Evolutionary conservation across 2,797 vertebrate species (phyloP).

Genomic region (Pseudomugil tenellus): DNA sequence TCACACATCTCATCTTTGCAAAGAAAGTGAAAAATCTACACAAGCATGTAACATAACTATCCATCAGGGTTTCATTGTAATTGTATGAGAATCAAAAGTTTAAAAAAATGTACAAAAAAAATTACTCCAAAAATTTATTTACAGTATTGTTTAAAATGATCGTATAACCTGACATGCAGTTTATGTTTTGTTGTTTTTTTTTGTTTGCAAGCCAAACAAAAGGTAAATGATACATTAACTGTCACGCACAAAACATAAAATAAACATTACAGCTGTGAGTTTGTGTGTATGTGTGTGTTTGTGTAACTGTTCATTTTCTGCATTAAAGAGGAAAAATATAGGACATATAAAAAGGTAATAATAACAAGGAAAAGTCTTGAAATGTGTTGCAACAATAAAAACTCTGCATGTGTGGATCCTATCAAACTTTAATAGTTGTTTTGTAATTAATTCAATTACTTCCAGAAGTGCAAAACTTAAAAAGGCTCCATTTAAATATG

Average conservation of each 20-base stretch:
- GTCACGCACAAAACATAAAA: slow-evolving; percentile 4
- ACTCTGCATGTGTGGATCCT: slow-evolving; percentile 49
- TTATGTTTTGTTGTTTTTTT: slow-evolving; percentile 8
- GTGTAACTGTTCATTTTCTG: slow-evolving; percentile 4
- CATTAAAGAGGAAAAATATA: background rate
- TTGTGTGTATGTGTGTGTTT: background rate
- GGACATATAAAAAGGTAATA: slow-evolving; percentile 30
- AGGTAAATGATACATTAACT: background rate
- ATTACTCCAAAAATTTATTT: background rate
- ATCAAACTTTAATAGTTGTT: slow-evolving; percentile 55
- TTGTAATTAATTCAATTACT: slow-evolving; percentile 62
- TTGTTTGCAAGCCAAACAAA: background rate
- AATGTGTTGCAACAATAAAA: slow-evolving; percentile 51
- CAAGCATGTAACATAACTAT: background rate
- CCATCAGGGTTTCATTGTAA: background rate
- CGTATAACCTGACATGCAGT: background rate
- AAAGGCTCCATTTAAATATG: slow-evolving; percentile 1
- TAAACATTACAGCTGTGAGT: background rate
- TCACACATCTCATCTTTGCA: background rate
- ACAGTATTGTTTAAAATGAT: background rate
- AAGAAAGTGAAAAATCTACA: slow-evolving; percentile 3
- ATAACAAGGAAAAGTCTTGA: slow-evolving; percentile 37
- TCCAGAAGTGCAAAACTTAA: slow-evolving; percentile 55
- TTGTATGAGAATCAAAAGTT: background rate
- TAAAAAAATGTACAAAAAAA: background rate